Base-by-base conservation (phyloP, 2,888 invertebrate genomes). In the Ophioninae sp. region DNA sequence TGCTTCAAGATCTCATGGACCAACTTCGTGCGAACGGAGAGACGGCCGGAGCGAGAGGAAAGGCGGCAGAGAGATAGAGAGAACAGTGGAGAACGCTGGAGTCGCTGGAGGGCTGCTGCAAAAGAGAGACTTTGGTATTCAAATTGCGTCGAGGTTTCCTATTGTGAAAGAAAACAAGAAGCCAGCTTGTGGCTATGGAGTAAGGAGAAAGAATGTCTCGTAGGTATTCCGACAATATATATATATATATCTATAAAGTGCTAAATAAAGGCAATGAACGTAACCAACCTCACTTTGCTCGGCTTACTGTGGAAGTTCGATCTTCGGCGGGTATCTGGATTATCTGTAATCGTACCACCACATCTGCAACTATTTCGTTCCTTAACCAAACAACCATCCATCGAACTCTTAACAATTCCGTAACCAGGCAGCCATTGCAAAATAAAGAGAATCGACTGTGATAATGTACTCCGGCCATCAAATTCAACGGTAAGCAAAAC, bases 91-190 rank as follows among this genome's bases (percentile, higher is more conserved):
- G 61, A n/a, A 30, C 41, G 56, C 56, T 30, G 50, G 83, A 83
- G 86, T 83, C 79, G 84, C 59, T n/a, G 44, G 50, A 64, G 62
- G 73, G 44, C 20, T 74, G 61, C 50, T 50, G 76, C 41, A 59
- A 39, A 30, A 44, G 50, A 44, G 67, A 68, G 70, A 20, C 65
- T 81, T 78, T 83, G 69, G 62, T 69, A 85, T 85, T 78, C 81
- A 83, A 73, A 83, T 83, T 80, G 70, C 67, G 74, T 79, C 57
- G 39, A 68, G 62, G 65, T 44, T 77, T 79, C 69, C 77, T 74
- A 77, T 85, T 83, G 85, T 83, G 56, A 59, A 67, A 64, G 23
- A 44, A 50, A 57, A 62, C 41, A 39, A 62, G 74, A 74, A 72
- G 50, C 56, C 41, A 65, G 59, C 64, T 23, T 37, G 69, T 56